Evolutionary conservation across 2,797 vertebrate genomes (phyloP).

Genomic region (Florisuga fusca): DNA sequence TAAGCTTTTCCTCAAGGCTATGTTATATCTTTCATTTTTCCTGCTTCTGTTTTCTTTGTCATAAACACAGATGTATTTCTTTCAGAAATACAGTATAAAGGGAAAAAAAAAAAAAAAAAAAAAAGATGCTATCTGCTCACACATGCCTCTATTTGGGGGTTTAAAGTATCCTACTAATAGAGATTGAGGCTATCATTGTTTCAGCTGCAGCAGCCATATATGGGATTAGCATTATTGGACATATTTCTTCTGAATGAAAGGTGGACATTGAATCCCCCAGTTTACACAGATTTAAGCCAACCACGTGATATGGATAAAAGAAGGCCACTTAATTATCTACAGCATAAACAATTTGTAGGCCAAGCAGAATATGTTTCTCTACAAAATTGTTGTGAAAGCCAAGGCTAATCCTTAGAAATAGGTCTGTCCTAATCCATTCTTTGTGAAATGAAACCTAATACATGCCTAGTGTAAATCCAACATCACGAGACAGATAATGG

Average conservation of each 20-base stretch:
- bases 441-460: constrained; percentile 37
- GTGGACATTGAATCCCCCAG: not conserved
- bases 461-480: not conserved
- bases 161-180: not conserved
- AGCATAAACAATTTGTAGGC: constrained; percentile 2
- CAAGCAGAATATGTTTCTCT: not conserved
- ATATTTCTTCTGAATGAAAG: not conserved
- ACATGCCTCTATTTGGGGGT: not conserved
- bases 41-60: not conserved
- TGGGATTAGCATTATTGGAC: not conserved
- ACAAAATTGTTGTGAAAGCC: not conserved
- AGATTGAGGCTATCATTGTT: not conserved
- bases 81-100: not conserved
- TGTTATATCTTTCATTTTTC: not conserved
- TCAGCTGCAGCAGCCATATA: not conserved
- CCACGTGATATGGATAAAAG: not conserved
- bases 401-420: constrained; percentile 36
- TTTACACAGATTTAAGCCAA: not conserved
- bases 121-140: not conserved
- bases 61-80: not conserved
- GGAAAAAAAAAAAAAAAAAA: not conserved
- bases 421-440: constrained; percentile 36
- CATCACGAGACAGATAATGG: not conserved
- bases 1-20: not conserved
- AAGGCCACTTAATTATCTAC: not conserved